Percentiles rank a stretch among this genome's conserved stretches.
phyloP scores from a whole-genome alignment of 2,888 invertebrate species.

The Eugnorisma glareosa region DNA sequence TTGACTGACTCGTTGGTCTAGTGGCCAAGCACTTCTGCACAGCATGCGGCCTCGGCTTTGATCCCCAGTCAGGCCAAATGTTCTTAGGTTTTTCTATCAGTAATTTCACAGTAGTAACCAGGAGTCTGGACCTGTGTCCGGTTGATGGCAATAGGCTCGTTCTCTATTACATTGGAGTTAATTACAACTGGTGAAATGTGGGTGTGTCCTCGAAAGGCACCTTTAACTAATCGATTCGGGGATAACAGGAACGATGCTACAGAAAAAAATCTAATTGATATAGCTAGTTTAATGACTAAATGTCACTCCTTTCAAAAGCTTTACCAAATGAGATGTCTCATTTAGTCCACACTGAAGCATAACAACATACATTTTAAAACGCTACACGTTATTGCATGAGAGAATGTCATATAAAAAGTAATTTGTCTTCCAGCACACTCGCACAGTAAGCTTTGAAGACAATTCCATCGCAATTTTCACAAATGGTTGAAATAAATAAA shows the following conservation, averaged over 20 bases:
- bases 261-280: neutral
- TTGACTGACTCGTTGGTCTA: neutral
- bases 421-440: constrained; percentile 48
- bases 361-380: constrained; percentile 15
- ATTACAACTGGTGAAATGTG: neutral
- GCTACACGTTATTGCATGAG: constrained; percentile 23
- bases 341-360: neutral
- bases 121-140: neutral
- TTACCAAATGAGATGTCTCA: constrained; percentile 2
- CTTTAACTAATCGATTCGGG: neutral
- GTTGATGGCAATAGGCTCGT: neutral
- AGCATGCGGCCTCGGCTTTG: neutral
- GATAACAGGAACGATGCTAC: neutral
- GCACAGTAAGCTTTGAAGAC: constrained; percentile 42
- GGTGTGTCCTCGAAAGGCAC: neutral
- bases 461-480: constrained; percentile 52
- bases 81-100: neutral
- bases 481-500: constrained; percentile 61
- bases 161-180: neutral
- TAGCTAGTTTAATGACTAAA: neutral
- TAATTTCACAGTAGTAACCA: neutral
- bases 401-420: constrained; percentile 49
- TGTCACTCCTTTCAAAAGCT: neutral
- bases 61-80: neutral
- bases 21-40: neutral